phyloP scores from a whole-genome alignment of 2,113 vertebrate genomes.

The Connochaetes taurinus region DNA sequence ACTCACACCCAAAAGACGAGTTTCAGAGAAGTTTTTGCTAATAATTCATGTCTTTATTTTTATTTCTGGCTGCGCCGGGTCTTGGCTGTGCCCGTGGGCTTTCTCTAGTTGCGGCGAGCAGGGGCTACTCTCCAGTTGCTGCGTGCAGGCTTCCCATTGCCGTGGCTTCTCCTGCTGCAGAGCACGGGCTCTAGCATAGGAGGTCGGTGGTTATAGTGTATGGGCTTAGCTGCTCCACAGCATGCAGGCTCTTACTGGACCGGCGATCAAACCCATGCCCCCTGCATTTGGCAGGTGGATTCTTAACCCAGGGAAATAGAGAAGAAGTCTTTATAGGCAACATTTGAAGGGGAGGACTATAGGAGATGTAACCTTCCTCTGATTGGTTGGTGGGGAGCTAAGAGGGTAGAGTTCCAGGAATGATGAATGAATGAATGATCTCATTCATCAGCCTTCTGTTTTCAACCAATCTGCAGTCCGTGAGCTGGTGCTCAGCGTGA shows the following conservation, averaged over 20 bases:
- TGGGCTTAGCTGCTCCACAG: background rate
- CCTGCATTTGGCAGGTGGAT: background rate
- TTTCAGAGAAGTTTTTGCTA: background rate
- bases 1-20: background rate
- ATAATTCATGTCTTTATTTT: background rate
- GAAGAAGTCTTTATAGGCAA: background rate
- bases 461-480: background rate
- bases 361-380: background rate
- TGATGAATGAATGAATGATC: background rate
- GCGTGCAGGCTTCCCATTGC: background rate
- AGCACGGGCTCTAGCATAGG: background rate
- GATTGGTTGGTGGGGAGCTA: background rate
- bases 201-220: background rate
- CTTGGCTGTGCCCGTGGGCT: background rate
- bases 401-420: background rate
- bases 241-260: background rate
- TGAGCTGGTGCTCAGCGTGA: background rate
- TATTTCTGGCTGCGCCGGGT: background rate
- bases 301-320: background rate
- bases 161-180: background rate
- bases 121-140: background rate
- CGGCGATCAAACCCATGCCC: background rate
- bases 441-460: background rate
- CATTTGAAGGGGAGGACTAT: background rate
- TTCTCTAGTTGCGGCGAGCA: background rate